These are phyloP conservation scores for Alfaro cultratus DNA, from an alignment of 2,797 vertebrate species.

Conservation along the genomic window DNA sequence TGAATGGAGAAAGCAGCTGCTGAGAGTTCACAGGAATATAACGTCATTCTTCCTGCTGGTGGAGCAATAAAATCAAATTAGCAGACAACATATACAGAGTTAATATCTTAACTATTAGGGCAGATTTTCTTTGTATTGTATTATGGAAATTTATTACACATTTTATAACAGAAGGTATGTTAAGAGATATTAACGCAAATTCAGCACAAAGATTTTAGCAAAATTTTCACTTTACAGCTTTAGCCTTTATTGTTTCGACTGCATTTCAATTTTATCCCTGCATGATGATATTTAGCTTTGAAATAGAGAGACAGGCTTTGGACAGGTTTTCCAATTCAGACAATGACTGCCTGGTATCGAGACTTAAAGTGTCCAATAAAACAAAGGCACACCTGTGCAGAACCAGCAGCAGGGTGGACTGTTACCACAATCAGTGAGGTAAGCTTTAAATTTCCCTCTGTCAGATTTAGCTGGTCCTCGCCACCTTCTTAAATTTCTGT, in stretches of 20 bases:
- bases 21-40: slow-evolving; percentile 12
- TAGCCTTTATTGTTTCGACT: background rate
- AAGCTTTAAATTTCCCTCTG: background rate
- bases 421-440: background rate
- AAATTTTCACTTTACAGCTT: background rate
- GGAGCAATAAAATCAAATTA: slow-evolving; percentile 8
- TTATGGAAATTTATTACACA: background rate
- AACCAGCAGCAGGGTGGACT: background rate
- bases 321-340: background rate
- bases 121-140: background rate
- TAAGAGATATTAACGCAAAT: background rate
- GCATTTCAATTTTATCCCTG: background rate
- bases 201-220: background rate
- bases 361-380: background rate
- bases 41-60: slow-evolving; percentile 17
- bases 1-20: slow-evolving; percentile 49
- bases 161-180: too few relatives aligned
- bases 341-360: background rate
- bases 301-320: background rate
- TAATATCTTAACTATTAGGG: background rate
- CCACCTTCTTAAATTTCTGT: background rate
- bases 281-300: background rate
- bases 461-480: slow-evolving; percentile 1
- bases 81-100: background rate
- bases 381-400: background rate